Evolutionary conservation across 1,140 invertebrate species (phyloP), one percentile per base, ranked within the genome.

Genomic region (Solenopsis fugax): DNA sequence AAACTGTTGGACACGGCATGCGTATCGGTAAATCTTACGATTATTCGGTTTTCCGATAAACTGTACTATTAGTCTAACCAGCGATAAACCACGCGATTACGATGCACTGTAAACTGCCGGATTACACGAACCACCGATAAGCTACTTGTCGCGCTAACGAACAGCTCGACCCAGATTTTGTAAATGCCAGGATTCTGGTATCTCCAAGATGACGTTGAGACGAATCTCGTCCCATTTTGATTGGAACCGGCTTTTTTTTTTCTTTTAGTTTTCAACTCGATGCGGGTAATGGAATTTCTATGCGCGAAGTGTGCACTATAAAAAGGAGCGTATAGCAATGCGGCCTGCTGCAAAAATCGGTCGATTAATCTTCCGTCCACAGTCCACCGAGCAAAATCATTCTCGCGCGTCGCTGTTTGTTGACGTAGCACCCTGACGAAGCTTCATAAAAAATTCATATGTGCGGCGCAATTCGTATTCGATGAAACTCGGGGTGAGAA

Each of bases 401-500:
- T 71, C 24, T 1, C 45, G 69, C 69, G 54, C 69, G 41, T 58
- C 80, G 9, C 80, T 84, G 54, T 75, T 84, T 84, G 80, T 75
- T 84, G 80, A 84, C 80, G 80, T 48, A 60, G 29, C 41, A n/a
- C 13, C 54, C 56, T 72, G 67, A 84, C 80, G 80, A 84, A 56
- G 54, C 80, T 84, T 81, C 69, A 82, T 82, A 84, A 84, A 84
- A 84, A 84, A 84, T 84, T 84, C 80, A 84, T 84, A 75, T 69
- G 2, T 37, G 56, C 80, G 69, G 4, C 29, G 80, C 80, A 60
- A 84, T 84, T 84, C 56, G 69, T 75, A 84, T 84, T 91, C 86
- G 85, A 87, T 91, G 88, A 91, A 89, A 82, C 82, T 89, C 54
- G n/a, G 9, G 29, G 50, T 54, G 65, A 58, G 16, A 69, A 85